These are phyloP conservation scores for Oreocharis arfaki DNA, from an alignment of 2,113 vertebrate species.

Conservation along the genomic window DNA sequence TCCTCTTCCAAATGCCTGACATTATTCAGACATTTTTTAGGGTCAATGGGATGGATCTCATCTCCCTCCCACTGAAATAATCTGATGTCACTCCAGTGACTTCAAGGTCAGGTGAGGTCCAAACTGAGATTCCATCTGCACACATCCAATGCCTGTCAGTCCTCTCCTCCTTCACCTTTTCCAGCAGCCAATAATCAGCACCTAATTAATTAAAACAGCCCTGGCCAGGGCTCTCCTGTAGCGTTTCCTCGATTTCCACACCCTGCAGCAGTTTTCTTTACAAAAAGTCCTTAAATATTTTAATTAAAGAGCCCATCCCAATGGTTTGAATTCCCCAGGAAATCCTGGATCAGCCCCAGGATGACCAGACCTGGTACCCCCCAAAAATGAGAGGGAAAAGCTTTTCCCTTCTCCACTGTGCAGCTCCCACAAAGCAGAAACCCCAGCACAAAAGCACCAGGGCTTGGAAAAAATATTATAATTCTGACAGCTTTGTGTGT, in stretches of 20 bases:
- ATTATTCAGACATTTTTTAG: not conserved
- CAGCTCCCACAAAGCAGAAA: not conserved
- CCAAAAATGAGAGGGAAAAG: not conserved
- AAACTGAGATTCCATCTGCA: not conserved
- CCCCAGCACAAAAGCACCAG: not conserved
- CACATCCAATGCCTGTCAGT: not conserved
- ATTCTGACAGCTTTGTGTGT: not conserved
- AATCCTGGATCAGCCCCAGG: not conserved
- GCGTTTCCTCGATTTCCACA: not conserved
- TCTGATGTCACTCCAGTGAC: not conserved
- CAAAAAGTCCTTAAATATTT: not conserved
- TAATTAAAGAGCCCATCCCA: not conserved
- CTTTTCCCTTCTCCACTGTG: not conserved
- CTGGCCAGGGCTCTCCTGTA: not conserved
- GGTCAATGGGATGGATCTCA: not conserved
- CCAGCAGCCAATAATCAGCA: not conserved
- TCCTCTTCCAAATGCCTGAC: not conserved
- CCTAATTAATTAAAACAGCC: not conserved
- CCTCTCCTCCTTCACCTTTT: not conserved
- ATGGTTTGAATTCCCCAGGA: not conserved
- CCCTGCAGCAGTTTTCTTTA: not conserved
- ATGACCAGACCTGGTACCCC: not conserved
- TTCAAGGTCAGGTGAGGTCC: not conserved
- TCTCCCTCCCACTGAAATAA: not conserved
- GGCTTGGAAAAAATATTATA: too few relatives aligned